phyloP scores from a whole-genome alignment of 2,888 invertebrate genomes.

The Parnassius mnemosyne region DNA sequence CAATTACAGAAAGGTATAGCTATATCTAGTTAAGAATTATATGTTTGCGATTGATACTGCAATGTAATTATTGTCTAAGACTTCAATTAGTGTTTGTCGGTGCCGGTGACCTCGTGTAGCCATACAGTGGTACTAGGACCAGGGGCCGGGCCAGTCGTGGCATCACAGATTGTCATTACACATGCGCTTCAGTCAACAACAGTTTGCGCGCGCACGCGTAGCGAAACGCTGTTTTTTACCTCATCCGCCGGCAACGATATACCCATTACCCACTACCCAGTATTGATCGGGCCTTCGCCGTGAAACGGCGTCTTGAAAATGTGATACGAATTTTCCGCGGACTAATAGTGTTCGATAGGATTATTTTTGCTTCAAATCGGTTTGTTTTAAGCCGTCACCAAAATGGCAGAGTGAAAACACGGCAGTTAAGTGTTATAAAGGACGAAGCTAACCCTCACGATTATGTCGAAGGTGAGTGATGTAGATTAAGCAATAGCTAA shows the following conservation, averaged over 20 bases:
- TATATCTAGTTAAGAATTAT: conserved; percentile 1
- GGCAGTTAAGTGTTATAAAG: conserved; percentile 42
- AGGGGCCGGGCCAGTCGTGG: conserved; percentile 40
- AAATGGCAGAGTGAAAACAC: conserved; percentile 52
- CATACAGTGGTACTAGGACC: conserved; percentile 32
- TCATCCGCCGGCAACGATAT: conserved; percentile 59
- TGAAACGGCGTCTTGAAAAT: conserved; percentile 63
- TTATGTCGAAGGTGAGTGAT: conserved; percentile 72
- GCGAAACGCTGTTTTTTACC: conserved; percentile 58
- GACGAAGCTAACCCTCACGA: conserved; percentile 46
- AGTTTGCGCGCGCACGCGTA: conserved; percentile 72
- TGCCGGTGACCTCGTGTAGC: conserved; percentile 34
- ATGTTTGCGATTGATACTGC: conserved; percentile 21
- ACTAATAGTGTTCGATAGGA: conserved; percentile 47
- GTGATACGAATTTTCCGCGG: conserved; percentile 55
- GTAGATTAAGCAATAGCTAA: conserved; percentile 35
- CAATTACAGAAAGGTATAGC: neutral
- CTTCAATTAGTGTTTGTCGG: conserved; percentile 29
- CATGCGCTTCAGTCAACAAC: conserved; percentile 72
- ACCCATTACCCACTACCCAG: conserved; percentile 39
- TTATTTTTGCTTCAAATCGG: conserved; percentile 29
- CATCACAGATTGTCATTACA: conserved; percentile 41
- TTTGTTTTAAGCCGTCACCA: conserved; percentile 26
- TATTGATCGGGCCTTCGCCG: conserved; percentile 74
- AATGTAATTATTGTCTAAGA: conserved; percentile 25